Conservation (phyloP, 2,888 invertebrate species). For the Epirrita christyi region DNA sequence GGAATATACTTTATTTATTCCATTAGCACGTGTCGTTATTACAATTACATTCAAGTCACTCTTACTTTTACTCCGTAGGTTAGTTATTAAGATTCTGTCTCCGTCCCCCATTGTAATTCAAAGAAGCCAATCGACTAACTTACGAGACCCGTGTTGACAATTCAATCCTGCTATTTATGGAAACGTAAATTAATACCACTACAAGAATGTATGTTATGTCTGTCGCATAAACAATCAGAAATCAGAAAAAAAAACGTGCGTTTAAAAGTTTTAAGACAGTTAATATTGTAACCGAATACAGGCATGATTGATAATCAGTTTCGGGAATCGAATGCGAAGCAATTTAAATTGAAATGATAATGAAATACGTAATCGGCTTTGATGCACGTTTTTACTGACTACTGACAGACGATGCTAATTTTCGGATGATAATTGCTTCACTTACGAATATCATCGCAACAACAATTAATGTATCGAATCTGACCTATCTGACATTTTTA, state of each 20-base stretch:
- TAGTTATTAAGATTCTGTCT: slow-evolving; percentile 35
- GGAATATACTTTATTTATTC: too few species aligned
- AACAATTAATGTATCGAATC: slow-evolving; percentile 15
- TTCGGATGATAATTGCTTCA: slow-evolving; percentile 14
- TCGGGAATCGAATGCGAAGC: slow-evolving; percentile 37
- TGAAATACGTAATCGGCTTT: slow-evolving; percentile 35
- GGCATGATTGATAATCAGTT: slow-evolving; percentile 38
- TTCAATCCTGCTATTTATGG: slow-evolving; percentile 42
- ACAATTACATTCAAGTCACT: slow-evolving; percentile 27
- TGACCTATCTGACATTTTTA: too few species aligned
- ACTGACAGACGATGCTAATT: slow-evolving; percentile 13
- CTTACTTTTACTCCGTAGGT: slow-evolving; percentile 36
- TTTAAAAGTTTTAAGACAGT: slow-evolving; percentile 31
- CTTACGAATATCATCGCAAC: slow-evolving; percentile 4
- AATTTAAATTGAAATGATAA: slow-evolving; percentile 42
- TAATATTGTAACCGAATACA: slow-evolving; percentile 35
- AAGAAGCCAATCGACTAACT: slow-evolving; percentile 36
- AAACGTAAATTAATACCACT: slow-evolving; percentile 36
- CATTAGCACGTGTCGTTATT: slow-evolving; percentile 22
- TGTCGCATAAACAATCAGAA: slow-evolving; percentile 31
- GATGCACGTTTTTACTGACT: slow-evolving; percentile 36
- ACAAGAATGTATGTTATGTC: slow-evolving; percentile 21
- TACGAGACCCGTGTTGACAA: slow-evolving; percentile 41
- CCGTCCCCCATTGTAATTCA: slow-evolving; percentile 37
- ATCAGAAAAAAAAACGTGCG: slow-evolving; percentile 28